phyloP scores from a whole-genome alignment of 2,888 invertebrate species.

The Apamea epomidion region DNA sequence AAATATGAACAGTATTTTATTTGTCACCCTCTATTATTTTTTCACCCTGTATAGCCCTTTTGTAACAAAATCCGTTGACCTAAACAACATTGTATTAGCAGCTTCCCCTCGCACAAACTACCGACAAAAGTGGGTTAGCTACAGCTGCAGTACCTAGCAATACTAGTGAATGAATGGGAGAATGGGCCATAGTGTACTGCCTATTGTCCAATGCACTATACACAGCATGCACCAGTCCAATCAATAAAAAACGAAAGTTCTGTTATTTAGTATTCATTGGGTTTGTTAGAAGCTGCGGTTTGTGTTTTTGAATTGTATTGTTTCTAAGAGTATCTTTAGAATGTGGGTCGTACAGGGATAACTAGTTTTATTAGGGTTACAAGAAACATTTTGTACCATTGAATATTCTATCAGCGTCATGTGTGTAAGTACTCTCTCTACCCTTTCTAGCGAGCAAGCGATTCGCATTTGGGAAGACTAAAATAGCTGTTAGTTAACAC shows the following conservation, averaged over 20 bases:
- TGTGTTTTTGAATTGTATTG: constrained; percentile 11
- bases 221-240: constrained; percentile 18
- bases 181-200: constrained; percentile 20
- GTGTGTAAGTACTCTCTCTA: not conserved
- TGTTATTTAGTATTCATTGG: constrained; percentile 22
- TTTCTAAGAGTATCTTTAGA: constrained; percentile 4
- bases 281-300: not conserved
- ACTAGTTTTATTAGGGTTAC: not conserved
- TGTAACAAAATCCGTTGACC: constrained; percentile 14
- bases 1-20: constrained; percentile 2
- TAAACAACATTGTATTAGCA: constrained; percentile 22
- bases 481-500: no score
- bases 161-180: constrained; percentile 41
- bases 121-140: constrained; percentile 28
- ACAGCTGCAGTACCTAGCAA: constrained; percentile 28
- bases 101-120: constrained; percentile 41
- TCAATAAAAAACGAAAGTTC: constrained; percentile 50
- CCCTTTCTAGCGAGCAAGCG: not conserved
- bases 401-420: not conserved
- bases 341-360: not conserved
- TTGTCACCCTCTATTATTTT: not conserved
- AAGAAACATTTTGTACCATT: not conserved
- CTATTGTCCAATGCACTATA: constrained; percentile 43
- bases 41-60: not conserved
- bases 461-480: not conserved